phyloP scores from a whole-genome alignment of 2,113 vertebrate species.

The Nymphicus hollandicus region DNA sequence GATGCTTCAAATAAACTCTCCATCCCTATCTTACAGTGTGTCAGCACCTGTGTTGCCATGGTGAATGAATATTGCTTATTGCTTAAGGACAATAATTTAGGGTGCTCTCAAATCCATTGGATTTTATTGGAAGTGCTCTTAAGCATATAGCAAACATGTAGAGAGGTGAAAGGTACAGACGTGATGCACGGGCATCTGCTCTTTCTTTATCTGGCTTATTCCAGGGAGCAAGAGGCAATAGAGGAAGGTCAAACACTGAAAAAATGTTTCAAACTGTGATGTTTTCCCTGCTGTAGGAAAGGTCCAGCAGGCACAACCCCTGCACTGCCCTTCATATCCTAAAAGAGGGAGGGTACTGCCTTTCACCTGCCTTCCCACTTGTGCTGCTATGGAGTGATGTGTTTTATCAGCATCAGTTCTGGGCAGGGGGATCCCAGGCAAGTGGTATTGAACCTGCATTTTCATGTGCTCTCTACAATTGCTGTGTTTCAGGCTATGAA shows the following conservation, averaged over 20 bases:
- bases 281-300: background rate
- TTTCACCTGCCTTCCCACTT: background rate
- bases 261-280: background rate
- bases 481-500: background rate
- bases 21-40: background rate
- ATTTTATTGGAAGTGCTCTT: background rate
- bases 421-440: background rate
- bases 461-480: background rate
- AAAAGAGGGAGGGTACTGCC: background rate
- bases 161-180: background rate
- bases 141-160: background rate
- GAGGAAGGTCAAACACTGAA: background rate
- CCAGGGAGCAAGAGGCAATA: background rate
- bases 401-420: background rate
- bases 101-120: background rate
- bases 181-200: background rate
- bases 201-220: background rate
- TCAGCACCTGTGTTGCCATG: background rate
- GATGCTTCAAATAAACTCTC: background rate
- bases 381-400: background rate
- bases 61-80: background rate
- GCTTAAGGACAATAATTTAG: background rate
- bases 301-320: rapidly evolving
- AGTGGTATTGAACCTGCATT: background rate
- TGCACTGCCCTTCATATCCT: background rate